phyloP scores from a whole-genome alignment of 2,797 vertebrate species.

The Trematomus bernacchii region DNA sequence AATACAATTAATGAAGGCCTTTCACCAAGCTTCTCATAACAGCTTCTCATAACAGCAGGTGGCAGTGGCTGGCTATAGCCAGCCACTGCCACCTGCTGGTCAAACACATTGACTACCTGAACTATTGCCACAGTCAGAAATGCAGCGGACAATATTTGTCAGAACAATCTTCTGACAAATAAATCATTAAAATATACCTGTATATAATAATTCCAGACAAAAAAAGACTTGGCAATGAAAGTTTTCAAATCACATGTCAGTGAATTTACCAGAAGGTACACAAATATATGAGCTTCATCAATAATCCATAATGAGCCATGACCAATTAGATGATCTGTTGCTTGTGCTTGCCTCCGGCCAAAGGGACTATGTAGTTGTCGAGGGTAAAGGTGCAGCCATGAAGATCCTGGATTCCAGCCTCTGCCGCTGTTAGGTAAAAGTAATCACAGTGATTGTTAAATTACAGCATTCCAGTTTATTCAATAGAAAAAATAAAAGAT shows the following conservation, averaged over 20 bases:
- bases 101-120: slow-evolving; percentile 42
- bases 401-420: slow-evolving; percentile 80
- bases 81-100: slow-evolving; percentile 77
- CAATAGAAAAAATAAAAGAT: neutral
- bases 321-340: slow-evolving; percentile 5
- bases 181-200: slow-evolving; percentile 1
- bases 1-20: slow-evolving; percentile 29
- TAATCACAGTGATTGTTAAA: slow-evolving; percentile 13
- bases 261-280: slow-evolving; percentile 4
- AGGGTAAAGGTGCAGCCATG: slow-evolving; percentile 64
- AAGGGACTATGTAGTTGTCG: slow-evolving; percentile 53
- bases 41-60: slow-evolving; percentile 25
- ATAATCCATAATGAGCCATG: slow-evolving; percentile 13
- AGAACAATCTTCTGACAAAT: neutral
- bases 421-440: slow-evolving; percentile 66
- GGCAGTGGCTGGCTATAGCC: too few relatives aligned
- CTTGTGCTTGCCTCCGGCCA: slow-evolving; percentile 22
- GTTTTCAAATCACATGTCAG: neutral
- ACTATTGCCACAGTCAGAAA: neutral
- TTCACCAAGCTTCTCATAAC: slow-evolving; percentile 8
- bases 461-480: neutral
- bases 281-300: slow-evolving; percentile 1
- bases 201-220: neutral
- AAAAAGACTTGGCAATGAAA: slow-evolving; percentile 6
- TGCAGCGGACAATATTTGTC: neutral